Evolutionary conservation across 2,797 vertebrate species (phyloP).

Genomic region (Syngnathus acus): DNA sequence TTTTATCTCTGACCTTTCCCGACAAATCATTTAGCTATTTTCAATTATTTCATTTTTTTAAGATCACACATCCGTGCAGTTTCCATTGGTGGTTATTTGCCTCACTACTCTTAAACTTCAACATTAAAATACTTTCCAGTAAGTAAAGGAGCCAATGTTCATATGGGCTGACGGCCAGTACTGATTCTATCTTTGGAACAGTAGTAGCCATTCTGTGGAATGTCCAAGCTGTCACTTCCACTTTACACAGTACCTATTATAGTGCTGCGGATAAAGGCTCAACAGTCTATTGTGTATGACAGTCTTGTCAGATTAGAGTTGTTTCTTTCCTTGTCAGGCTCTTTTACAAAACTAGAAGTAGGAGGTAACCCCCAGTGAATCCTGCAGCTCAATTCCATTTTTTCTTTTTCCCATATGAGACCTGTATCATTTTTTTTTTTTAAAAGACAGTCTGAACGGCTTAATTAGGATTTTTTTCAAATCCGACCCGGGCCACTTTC

Average conservation of each 20-base stretch:
- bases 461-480: too few species aligned
- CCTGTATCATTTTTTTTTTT: too few species aligned
- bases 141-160: neutral
- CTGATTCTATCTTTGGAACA: neutral
- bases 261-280: neutral
- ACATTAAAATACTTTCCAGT: neutral
- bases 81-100: neutral
- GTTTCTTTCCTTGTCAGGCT: neutral
- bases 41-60: neutral
- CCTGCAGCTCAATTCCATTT: neutral
- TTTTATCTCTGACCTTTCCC: neutral
- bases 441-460: too few species aligned
- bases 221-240: slow-evolving; percentile 9
- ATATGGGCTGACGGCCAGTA: slow-evolving; percentile 2
- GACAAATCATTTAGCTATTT: neutral
- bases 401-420: too few species aligned
- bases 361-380: neutral
- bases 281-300: slow-evolving; percentile 6
- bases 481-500: too few species aligned
- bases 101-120: slow-evolving; percentile 1
- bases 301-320: neutral
- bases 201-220: slow-evolving; percentile 5
- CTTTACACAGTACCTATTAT: neutral
- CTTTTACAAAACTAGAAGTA: neutral
- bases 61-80: neutral